Evolutionary conservation across 2,888 invertebrate genomes (phyloP).

Genomic region (Arctia plantaginis): DNA sequence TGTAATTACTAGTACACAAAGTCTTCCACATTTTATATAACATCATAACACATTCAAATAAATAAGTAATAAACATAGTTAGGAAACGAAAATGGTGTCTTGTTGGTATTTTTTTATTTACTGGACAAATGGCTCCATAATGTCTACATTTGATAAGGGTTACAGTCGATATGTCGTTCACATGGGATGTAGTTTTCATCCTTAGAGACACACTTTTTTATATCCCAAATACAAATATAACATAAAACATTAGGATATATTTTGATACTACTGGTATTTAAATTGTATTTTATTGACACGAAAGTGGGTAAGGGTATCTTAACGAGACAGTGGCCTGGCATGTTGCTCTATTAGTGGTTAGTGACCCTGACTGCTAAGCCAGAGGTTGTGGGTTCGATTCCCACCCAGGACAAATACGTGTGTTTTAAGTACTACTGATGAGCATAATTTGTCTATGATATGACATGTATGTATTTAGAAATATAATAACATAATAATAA

Average conservation of each 20-base stretch:
- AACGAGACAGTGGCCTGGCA: too few relatives aligned
- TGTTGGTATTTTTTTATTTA: slow-evolving; percentile 56
- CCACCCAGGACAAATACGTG: too few relatives aligned
- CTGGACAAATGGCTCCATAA: slow-evolving; percentile 67
- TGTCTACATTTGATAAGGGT: slow-evolving; percentile 77
- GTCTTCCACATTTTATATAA: slow-evolving; percentile 10
- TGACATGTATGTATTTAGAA: too few relatives aligned
- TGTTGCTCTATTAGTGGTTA: too few relatives aligned
- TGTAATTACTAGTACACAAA: not conserved
- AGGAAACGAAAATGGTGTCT: slow-evolving; percentile 44
- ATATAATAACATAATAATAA: too few relatives aligned
- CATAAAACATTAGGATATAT: slow-evolving; percentile 14
- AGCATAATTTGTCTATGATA: too few relatives aligned
- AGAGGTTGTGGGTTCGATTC: too few relatives aligned
- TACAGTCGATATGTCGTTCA: slow-evolving; percentile 60
- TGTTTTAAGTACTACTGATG: too few relatives aligned
- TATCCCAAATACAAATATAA: slow-evolving; percentile 28
- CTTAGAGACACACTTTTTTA: slow-evolving; percentile 56
- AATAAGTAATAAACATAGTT: slow-evolving; percentile 41
- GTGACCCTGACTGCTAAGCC: too few relatives aligned
- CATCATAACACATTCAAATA: slow-evolving; percentile 29
- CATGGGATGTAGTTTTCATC: slow-evolving; percentile 54
- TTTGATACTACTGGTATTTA: slow-evolving; percentile 18
- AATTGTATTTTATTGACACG: slow-evolving; percentile 16
- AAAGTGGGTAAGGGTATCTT: too few relatives aligned